Base-by-base conservation (phyloP, 2,888 invertebrate genomes). In the Volucella inflata region DNA sequence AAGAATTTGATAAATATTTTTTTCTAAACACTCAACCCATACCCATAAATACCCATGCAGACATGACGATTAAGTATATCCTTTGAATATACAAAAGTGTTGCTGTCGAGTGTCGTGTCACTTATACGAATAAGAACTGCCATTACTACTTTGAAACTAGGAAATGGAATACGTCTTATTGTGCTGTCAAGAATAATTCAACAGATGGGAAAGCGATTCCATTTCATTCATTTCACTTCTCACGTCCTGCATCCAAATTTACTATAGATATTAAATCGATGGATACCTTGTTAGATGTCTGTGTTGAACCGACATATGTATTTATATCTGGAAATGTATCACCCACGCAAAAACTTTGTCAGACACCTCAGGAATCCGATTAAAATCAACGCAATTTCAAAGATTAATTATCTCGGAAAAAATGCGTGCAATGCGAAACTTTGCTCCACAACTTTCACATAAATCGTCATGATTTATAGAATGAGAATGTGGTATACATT, bases 351-450 rank as follows among this genome's bases (percentile, higher is more conserved):
- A 30, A 40, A 42, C 21, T 53, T 11, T 62, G 62, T 42, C 38
- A 65, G 44, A 72, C 38, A 74, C 46, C 59, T 72, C 51, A 59
- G 14, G 48, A 77, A 77, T 67, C 60, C 44, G 60, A 77, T 72
- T 77, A 42, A 72, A 82, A 72, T 72, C 65, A 77, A 72, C 67
- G 67, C 72, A 77, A 60, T 72, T 68, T 55, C 71, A 17, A 50
- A 42, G 60, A 82, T 71, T 71, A 67, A 67, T 78, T 78, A 48
- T 55, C 53, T 44, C 36, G 12, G 17, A 62, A 68, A 71, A 75
- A 74, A 55, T 68, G 48, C 55, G 62, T 68, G 48, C 55, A 48
- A 64, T 11, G 48, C 62, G 36, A 50, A 64, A 50, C 30, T 48
- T 80, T 12, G 11, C 6, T 11, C 10, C 60, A 50, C 57, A 51